A percentile compares a stretch with the other conserved stretches of the same genome.
phyloP scores from a whole-genome alignment of 2,113 vertebrate species.

The Vidua macroura region DNA sequence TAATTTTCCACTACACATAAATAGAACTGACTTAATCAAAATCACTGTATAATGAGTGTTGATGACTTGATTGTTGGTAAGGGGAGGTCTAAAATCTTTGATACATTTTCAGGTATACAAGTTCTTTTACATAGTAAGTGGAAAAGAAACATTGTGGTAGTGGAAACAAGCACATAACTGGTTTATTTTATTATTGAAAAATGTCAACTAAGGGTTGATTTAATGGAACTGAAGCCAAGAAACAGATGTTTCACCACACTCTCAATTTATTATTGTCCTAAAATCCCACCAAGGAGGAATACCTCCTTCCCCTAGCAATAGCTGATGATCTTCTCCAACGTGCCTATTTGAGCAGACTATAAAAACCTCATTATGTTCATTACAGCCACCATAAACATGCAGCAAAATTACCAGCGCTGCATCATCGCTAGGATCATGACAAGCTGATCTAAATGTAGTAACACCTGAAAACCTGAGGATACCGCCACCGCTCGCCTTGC shows the following conservation, averaged over 20 bases:
- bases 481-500: not conserved
- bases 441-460: not conserved
- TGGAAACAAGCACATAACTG: not conserved
- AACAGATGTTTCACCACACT: not conserved
- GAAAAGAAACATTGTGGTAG: not conserved
- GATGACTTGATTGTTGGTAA: rapidly evolving
- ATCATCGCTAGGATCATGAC: not conserved
- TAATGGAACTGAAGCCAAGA: not conserved
- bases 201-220: not conserved
- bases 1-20: not conserved
- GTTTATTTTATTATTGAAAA: not conserved
- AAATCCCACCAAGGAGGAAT: not conserved
- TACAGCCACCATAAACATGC: not conserved
- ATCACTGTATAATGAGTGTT: not conserved
- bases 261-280: not conserved
- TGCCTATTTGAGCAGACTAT: not conserved
- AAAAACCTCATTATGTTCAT: not conserved
- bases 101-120: not conserved
- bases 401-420: not conserved
- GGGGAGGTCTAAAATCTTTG: not conserved
- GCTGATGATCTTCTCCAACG: not conserved
- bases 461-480: not conserved
- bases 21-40: not conserved
- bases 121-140: not conserved
- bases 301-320: not conserved